Base-by-base conservation (phyloP, 2,888 invertebrate species). In the Athalia rosae region DNA sequence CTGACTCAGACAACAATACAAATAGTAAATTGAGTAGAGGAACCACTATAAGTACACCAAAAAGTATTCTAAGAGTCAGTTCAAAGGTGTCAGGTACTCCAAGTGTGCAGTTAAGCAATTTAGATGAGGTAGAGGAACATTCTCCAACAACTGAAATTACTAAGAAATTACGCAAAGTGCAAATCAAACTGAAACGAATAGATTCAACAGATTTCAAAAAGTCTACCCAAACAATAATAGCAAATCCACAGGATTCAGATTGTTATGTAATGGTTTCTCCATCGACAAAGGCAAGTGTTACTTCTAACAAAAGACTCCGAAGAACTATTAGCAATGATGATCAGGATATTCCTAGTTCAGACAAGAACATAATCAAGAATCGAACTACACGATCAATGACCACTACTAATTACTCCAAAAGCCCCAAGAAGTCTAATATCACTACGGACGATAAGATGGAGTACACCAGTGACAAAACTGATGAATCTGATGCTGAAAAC, bases 1-100 rank as follows among this genome's bases (percentile, higher is more conserved):
- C 78, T 0, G 80, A 82, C 7, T 78, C 79, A 0, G 80, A 81
- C 11, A 9, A 48, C 41, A 73, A 8, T 50, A n/a, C 7, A 4
- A 45, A 45, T 53, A 53, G 43, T n/a, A 62, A n/a, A 73, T 13
- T 56, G 9, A 59, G 71, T 28, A 53, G 48, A 8, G 15, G 48
- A 56, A 73, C 5, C 53, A 45, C 56, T 3, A 5, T 62, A 15
- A 50, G 53, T 7, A 77, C 73, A 11, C 73, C 71, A 15, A 69
- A 71, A 50, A 63, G 67, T 62, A 50, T 69, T 50, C 69, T 41
- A 43, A 77, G 53, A 69, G 13, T 45, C 28, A 71, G 59, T 73
- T 43, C 63, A 9, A 59, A 62, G 61, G 41, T 47, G 5, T 50
- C 62, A 48, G 53, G 28, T 28, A 50, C 74, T 5, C 74, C 74